Conservation (phyloP, 2,113 vertebrate genomes). For the Plectropomus leopardus region DNA sequence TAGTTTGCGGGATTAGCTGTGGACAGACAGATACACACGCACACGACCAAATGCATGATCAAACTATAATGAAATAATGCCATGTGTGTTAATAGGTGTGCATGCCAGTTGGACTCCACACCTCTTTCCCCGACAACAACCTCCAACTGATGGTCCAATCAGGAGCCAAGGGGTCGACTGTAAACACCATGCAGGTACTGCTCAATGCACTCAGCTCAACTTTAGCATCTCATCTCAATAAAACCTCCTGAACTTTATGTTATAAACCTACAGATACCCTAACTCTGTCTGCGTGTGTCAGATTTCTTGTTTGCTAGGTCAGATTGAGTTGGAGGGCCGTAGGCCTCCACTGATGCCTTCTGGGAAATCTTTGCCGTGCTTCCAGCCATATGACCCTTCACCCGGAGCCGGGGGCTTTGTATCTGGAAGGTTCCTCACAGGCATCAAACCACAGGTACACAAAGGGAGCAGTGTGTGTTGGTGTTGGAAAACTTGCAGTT, state of each 20-base stretch:
- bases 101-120: constrained; percentile 95
- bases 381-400: constrained; percentile 92
- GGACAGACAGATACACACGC: too few relatives aligned
- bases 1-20: too few relatives aligned
- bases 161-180: constrained; percentile 97
- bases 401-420: constrained; percentile 95
- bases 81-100: constrained; percentile 86
- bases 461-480: background rate
- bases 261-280: too few relatives aligned
- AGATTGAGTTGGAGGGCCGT: constrained; percentile 97
- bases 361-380: constrained; percentile 96
- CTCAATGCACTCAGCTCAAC: background rate
- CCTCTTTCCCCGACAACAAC: constrained; percentile 96
- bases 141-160: constrained; percentile 99
- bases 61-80: background rate
- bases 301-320: constrained; percentile 97
- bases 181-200: constrained; percentile 97
- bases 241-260: too few relatives aligned
- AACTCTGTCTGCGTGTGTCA: constrained; percentile 63
- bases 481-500: background rate
- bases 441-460: constrained; percentile 92
- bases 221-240: too few relatives aligned
- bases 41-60: too few relatives aligned
- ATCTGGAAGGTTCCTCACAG: constrained; percentile 96
- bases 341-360: constrained; percentile 97